Evolutionary conservation across 2,113 vertebrate genomes (phyloP), one percentile per base, ranked within the genome.

Genomic region (Ammodytes dubius): DNA sequence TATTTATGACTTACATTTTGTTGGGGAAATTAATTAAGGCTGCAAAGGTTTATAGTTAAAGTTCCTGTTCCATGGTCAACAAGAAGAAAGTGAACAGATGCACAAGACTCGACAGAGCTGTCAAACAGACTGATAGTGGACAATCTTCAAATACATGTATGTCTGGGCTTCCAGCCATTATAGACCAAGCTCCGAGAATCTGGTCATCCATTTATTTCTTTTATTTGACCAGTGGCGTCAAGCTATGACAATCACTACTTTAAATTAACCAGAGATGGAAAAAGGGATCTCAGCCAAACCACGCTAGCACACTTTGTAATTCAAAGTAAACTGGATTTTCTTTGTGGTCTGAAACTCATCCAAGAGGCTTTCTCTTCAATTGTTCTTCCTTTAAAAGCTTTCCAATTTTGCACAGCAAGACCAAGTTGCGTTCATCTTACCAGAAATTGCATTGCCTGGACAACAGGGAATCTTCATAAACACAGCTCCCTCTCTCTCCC

Each of bases 211-310:
- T 83, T 80, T 71, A 54, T 86, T 87, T 84, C 66, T 86, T 86
- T 84, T 82, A 89, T 90, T 89, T 86, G 81, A 89, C 87, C 77
- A 60, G 58, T 59, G 14, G 79, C 19, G 77, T 90, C 90, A 81
- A 76, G 12, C 78, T 37, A 66, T 81, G 54, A 76, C 46, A 27
- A 87, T 87, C 66, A 54, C 45, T 59, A 27, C 54, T 57, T 77
- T 80, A 88, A 70, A 81, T 75, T 52, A 79, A 85, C 63, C 91
- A 91, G 88, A 85, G 80, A 88, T 93, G 93, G 93, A 94, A 94
- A 93, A 87, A 74, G 59, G 88, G 89, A 83, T 63, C 4, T 49
- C 0, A 14, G 90, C 91, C 91, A 93, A 27, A 59, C 50, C 7
- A 2, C 2, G 66, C 54, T 59, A 19, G 70, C 59, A 69, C 19